Conservation (phyloP, 2,113 vertebrate species). For the Heliornis fulica region DNA sequence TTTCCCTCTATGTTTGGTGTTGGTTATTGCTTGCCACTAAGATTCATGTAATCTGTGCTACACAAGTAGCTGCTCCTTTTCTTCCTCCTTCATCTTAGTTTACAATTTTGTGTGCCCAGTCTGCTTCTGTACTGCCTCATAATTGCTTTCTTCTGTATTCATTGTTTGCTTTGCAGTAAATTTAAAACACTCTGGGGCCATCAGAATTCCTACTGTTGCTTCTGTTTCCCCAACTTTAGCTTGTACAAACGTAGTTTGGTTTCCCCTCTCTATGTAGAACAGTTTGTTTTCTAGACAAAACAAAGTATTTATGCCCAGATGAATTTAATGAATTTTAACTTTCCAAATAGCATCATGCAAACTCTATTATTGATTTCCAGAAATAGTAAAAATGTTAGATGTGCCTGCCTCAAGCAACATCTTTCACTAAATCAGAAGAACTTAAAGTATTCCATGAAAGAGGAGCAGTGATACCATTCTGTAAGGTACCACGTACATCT, state of each 20-base stretch:
- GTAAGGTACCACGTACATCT: background rate
- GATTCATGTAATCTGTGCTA: background rate
- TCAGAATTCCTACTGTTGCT: background rate
- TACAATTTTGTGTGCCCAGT: background rate
- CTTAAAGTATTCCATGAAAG: background rate
- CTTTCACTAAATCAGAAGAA: background rate
- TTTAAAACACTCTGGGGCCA: background rate
- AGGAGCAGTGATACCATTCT: background rate
- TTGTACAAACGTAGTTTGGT: background rate
- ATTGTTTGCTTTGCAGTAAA: background rate
- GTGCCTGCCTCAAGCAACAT: background rate
- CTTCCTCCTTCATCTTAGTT: background rate
- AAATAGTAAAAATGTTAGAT: background rate
- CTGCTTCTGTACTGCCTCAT: background rate
- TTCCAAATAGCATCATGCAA: background rate
- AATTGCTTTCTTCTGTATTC: background rate
- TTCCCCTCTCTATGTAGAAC: background rate
- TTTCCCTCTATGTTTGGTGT: background rate
- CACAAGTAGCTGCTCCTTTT: background rate
- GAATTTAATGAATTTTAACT: background rate
- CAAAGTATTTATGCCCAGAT: background rate
- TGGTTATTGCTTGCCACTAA: background rate
- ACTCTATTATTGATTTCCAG: background rate
- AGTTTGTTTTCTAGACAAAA: background rate
- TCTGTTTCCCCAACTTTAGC: background rate